Evolutionary conservation across 2,888 invertebrate genomes (phyloP).

Genomic region (Troides helena): DNA sequence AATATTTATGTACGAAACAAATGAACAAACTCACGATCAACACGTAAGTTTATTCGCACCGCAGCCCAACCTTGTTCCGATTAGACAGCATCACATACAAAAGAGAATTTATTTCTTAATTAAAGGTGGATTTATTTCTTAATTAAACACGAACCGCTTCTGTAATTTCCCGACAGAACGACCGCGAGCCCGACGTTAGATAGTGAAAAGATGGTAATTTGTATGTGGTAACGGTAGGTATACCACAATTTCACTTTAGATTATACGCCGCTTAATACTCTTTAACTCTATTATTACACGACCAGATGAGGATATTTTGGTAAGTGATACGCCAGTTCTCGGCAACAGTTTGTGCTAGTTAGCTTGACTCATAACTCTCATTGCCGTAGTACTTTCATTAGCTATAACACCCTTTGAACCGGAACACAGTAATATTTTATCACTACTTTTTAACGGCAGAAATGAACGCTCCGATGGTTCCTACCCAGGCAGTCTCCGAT

Average conservation of each 20-base stretch:
- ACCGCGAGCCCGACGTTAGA: slow-evolving; percentile 21
- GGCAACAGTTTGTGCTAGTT: too few species aligned
- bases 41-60: slow-evolving; percentile 23
- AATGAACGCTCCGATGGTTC: too few species aligned
- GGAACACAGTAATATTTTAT: too few species aligned
- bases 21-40: slow-evolving; percentile 12
- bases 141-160: slow-evolving; percentile 29
- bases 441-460: too few species aligned
- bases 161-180: slow-evolving; percentile 23
- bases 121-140: slow-evolving; percentile 31
- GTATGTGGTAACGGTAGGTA: background rate
- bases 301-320: background rate
- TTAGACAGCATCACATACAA: slow-evolving; percentile 30
- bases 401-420: too few species aligned
- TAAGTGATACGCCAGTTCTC: background rate
- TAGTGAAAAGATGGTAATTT: slow-evolving; percentile 23
- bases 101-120: slow-evolving; percentile 31
- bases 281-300: background rate
- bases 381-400: too few species aligned
- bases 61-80: slow-evolving; percentile 26
- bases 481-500: too few species aligned
- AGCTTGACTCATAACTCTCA: too few species aligned
- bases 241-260: background rate
- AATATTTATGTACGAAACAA: slow-evolving; percentile 9
- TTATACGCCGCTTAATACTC: background rate